Conservation (phyloP, 2,888 invertebrate genomes). For the Dynastes maya region DNA sequence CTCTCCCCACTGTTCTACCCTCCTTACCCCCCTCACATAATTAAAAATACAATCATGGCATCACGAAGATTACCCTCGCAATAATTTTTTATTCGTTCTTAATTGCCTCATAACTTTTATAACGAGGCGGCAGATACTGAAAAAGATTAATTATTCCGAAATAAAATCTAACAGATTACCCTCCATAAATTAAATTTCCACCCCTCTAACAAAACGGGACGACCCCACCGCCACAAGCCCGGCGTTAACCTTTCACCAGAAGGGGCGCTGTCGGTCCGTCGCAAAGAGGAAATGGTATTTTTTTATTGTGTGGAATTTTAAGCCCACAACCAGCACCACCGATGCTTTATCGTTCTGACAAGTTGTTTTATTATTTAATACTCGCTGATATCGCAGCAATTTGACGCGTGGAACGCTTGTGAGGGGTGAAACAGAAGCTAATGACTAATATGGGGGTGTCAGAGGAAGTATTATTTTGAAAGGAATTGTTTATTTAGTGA, state of each 20-base stretch:
- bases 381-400: too few species aligned
- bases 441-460: too few species aligned
- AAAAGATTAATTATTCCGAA: constrained; percentile 20
- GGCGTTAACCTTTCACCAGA: background rate
- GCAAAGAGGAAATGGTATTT: constrained; percentile 8
- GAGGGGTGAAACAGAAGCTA: too few species aligned
- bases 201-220: background rate
- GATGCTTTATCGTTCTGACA: constrained; percentile 11
- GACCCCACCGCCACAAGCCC: background rate
- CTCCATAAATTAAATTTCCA: constrained; percentile 29
- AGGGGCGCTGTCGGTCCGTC: background rate
- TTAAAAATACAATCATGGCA: background rate
- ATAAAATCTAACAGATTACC: constrained; percentile 32
- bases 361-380: constrained; percentile 16
- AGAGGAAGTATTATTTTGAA: too few species aligned
- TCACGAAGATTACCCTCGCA: background rate
- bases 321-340: background rate
- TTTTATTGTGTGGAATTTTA: constrained; percentile 9
- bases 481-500: too few species aligned
- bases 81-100: constrained; percentile 19
- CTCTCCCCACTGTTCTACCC: too few species aligned
- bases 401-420: background rate
- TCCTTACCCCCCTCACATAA: background rate
- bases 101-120: constrained; percentile 27
- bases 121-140: constrained; percentile 23